phyloP scores from a whole-genome alignment of 2,113 vertebrate genomes.

The Polypterus bichir region DNA sequence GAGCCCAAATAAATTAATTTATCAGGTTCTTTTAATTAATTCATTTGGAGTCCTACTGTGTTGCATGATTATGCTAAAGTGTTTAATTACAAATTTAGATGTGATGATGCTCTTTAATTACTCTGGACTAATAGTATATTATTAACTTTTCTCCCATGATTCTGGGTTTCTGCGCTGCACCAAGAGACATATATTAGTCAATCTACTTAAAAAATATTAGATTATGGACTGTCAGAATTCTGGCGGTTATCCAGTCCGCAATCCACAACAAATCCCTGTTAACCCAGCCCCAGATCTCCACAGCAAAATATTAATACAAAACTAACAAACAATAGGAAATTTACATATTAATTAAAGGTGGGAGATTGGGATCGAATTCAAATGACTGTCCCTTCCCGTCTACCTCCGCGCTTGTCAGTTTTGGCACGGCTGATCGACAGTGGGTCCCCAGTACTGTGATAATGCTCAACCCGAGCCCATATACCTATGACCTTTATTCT shows the following conservation, averaged over 20 bases:
- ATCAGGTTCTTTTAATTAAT: slow-evolving; percentile 79
- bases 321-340: slow-evolving; percentile 59
- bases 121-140: slow-evolving; percentile 75
- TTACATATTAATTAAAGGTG: slow-evolving; percentile 61
- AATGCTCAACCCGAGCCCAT: slow-evolving; percentile 6
- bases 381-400: slow-evolving; percentile 33
- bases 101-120: slow-evolving; percentile 84
- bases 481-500: not conserved
- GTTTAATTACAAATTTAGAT: slow-evolving; percentile 93
- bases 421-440: slow-evolving; percentile 20
- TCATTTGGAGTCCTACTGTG: slow-evolving; percentile 72
- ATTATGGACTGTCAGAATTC: slow-evolving; percentile 39
- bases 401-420: slow-evolving; percentile 10
- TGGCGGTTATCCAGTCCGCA: slow-evolving; percentile 40
- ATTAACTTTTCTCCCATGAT: slow-evolving; percentile 73
- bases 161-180: slow-evolving; percentile 31
- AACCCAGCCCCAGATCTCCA: slow-evolving; percentile 48
- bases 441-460: slow-evolving; percentile 39
- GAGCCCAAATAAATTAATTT: slow-evolving; percentile 75
- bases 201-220: slow-evolving; percentile 53
- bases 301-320: slow-evolving; percentile 52
- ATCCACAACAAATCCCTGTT: slow-evolving; percentile 56
- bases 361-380: slow-evolving; percentile 44
- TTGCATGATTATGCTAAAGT: slow-evolving; percentile 77
- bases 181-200: slow-evolving; percentile 49